A percentile compares a stretch with the other conserved stretches of the same genome.
Evolutionary conservation across 2,113 vertebrate species (phyloP).

Genomic region (Pycnonotus jocosus): DNA sequence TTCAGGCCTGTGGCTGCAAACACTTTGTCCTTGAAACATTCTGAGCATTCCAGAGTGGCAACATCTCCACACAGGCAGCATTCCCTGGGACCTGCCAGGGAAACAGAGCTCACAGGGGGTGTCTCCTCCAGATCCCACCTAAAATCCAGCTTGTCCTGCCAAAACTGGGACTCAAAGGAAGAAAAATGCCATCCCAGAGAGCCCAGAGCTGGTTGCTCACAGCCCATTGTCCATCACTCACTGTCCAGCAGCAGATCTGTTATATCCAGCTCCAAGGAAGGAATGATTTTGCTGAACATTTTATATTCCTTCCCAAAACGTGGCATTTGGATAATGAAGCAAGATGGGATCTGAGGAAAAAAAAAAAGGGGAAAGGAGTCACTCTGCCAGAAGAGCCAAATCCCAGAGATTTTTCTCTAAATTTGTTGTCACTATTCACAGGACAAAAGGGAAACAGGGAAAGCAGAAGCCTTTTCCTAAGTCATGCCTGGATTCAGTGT

Average conservation of each 20-base stretch:
- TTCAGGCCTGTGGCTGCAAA: constrained; percentile 79
- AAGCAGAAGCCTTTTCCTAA: background rate
- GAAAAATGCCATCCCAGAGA: background rate
- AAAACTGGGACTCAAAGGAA: background rate
- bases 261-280: constrained; percentile 85
- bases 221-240: constrained; percentile 14
- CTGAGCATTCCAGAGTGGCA: constrained; percentile 73
- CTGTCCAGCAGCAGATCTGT: constrained; percentile 83
- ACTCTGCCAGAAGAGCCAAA: background rate
- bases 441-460: background rate
- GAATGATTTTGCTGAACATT: constrained; percentile 91
- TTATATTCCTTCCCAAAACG: constrained; percentile 91
- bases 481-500: background rate
- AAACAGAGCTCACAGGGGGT: background rate
- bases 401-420: background rate
- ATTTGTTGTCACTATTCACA: background rate
- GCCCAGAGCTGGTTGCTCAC: background rate
- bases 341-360: constrained; percentile 78
- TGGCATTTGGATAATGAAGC: constrained; percentile 90
- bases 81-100: constrained; percentile 76
- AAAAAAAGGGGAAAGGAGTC: background rate
- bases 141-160: background rate
- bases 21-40: constrained; percentile 79
- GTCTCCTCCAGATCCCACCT: background rate
- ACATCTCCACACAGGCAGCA: constrained; percentile 80